Percentiles rank a stretch among this genome's conserved stretches.
Evolutionary conservation across 2,888 invertebrate genomes (phyloP).

Genomic region (Fissipunctia ypsillon): DNA sequence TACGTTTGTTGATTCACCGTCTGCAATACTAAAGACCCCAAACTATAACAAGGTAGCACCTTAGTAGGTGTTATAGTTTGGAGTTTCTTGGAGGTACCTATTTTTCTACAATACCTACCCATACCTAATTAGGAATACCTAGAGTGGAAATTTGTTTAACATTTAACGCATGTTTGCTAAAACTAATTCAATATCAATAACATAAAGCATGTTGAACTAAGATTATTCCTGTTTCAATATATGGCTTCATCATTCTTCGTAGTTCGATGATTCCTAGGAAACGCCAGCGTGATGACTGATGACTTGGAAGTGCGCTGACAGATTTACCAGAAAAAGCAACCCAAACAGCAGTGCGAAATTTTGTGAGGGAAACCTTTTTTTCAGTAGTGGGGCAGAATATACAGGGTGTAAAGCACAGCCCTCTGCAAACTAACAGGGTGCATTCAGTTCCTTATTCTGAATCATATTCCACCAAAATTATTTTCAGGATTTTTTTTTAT

Average conservation of each 20-base stretch:
- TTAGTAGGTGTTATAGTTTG: too few species aligned
- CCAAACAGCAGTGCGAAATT: neutral
- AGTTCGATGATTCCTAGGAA: neutral
- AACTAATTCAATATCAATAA: slow-evolving; percentile 1
- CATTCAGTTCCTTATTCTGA: too few species aligned
- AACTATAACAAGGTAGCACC: too few species aligned
- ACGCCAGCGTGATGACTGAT: neutral
- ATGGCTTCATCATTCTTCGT: neutral
- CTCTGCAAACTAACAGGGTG: too few species aligned
- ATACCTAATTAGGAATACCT: neutral
- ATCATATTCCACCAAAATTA: too few species aligned
- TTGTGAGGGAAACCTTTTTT: neutral
- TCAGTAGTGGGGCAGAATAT: neutral
- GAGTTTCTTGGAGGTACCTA: neutral
- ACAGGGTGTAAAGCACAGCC: too few species aligned
- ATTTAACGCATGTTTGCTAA: slow-evolving; percentile 2
- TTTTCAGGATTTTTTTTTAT: too few species aligned
- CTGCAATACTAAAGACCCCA: neutral
- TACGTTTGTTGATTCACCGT: neutral
- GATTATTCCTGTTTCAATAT: neutral
- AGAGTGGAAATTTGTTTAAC: slow-evolving; percentile 6
- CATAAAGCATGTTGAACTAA: neutral
- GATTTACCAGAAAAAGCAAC: neutral
- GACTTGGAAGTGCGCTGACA: neutral
- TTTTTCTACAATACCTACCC: neutral